phyloP scores from a whole-genome alignment of 2,888 invertebrate genomes.

The Dascillus cervinus region DNA sequence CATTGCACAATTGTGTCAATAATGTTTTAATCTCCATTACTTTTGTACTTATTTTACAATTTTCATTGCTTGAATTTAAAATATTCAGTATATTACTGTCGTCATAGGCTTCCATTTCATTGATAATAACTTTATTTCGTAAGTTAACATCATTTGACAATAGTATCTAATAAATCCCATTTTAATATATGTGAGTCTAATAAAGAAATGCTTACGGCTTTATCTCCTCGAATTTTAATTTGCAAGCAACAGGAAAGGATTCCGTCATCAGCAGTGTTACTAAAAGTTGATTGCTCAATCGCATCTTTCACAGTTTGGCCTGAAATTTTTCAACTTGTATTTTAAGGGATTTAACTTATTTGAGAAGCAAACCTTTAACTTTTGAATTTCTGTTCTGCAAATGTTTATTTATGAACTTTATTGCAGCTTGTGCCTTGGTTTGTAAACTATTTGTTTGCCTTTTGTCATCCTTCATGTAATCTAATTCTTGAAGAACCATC shows the following conservation, averaged over 20 bases:
- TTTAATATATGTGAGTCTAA: background rate
- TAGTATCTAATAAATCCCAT: slow-evolving; percentile 51
- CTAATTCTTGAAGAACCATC: slow-evolving; percentile 54
- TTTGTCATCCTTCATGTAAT: slow-evolving; percentile 45
- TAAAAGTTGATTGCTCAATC: slow-evolving; percentile 47
- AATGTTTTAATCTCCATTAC: slow-evolving; percentile 22
- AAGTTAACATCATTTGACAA: slow-evolving; percentile 53
- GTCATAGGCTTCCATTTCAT: slow-evolving; percentile 37
- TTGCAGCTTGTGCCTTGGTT: slow-evolving; percentile 36
- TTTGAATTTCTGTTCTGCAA: slow-evolving; percentile 42
- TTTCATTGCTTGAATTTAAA: slow-evolving; percentile 8
- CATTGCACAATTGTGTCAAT: slow-evolving; percentile 24
- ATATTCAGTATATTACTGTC: slow-evolving; percentile 23
- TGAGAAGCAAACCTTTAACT: slow-evolving; percentile 41
- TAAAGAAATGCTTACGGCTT: slow-evolving; percentile 5
- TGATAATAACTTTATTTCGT: slow-evolving; percentile 49
- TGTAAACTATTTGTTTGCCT: slow-evolving; percentile 17
- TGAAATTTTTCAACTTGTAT: slow-evolving; percentile 29
- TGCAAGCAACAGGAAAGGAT: slow-evolving; percentile 53
- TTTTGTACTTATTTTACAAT: slow-evolving; percentile 3
- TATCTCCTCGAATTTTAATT: slow-evolving; percentile 24
- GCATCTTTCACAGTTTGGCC: slow-evolving; percentile 52
- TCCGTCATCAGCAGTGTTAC: slow-evolving; percentile 51
- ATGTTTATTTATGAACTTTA: slow-evolving; percentile 48
- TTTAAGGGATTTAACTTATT: slow-evolving; percentile 1